Conservation (phyloP, 1,140 invertebrate genomes). For the Drosophila sechellia region DNA sequence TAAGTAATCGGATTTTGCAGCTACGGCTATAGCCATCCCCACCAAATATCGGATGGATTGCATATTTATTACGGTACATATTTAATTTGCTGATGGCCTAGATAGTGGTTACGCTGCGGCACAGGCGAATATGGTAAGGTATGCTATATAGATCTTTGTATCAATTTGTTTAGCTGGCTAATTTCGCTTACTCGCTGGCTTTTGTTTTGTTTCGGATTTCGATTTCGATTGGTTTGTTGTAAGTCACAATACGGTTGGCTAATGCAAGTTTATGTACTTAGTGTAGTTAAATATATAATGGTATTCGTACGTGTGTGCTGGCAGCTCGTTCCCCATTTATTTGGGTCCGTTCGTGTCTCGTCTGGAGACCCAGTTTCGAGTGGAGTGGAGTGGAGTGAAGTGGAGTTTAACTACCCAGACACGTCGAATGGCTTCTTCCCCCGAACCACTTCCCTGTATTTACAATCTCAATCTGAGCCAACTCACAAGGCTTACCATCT, state of each 20-base stretch:
- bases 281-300: slow-evolving; percentile 36
- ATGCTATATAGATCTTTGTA: slow-evolving; percentile 40
- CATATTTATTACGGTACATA: slow-evolving; percentile 34
- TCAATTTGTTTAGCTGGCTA: slow-evolving; percentile 52
- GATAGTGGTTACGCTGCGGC: slow-evolving; percentile 51
- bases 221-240: slow-evolving; percentile 43
- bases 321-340: slow-evolving; percentile 22
- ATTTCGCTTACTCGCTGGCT: slow-evolving; percentile 26
- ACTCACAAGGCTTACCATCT: slow-evolving; percentile 51
- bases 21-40: slow-evolving; percentile 2
- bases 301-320: slow-evolving; percentile 29
- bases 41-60: slow-evolving; percentile 25
- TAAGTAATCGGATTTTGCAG: slow-evolving; percentile 38
- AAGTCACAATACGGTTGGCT: slow-evolving; percentile 82
- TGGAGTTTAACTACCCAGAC: slow-evolving; percentile 49
- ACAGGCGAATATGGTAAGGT: slow-evolving; percentile 63
- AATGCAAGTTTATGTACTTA: slow-evolving; percentile 62
- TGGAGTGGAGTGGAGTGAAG: slow-evolving; percentile 46
- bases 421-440: slow-evolving; percentile 19
- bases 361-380: slow-evolving; percentile 51
- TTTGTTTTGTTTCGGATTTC: neutral
- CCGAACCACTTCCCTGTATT: slow-evolving; percentile 9
- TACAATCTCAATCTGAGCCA: slow-evolving; percentile 16
- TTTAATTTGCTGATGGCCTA: slow-evolving; percentile 76
- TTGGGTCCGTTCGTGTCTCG: slow-evolving; percentile 34